These are phyloP conservation scores for Leptoclinus maculatus DNA, from an alignment of 2,797 vertebrate genomes.

Conservation along the genomic window DNA sequence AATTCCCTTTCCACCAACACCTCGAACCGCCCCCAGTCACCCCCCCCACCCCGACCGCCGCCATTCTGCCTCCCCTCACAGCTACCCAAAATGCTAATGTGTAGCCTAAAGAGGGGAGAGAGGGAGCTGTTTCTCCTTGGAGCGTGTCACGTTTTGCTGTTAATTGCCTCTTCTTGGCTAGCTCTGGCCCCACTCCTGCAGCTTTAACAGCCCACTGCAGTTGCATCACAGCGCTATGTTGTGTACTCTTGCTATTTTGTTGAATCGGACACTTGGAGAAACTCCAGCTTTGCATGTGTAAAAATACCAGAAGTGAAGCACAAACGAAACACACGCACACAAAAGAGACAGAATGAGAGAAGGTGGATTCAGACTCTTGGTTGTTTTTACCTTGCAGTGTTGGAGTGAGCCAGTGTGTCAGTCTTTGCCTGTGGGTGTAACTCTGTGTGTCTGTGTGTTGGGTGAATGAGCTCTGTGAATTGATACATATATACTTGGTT, in stretches of 20 bases:
- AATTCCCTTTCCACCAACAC: conserved; percentile 35
- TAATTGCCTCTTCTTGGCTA: conserved; percentile 71
- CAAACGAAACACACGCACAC: conserved; percentile 25
- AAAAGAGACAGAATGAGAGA: background rate
- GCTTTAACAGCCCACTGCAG: conserved; percentile 47
- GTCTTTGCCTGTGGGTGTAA: background rate
- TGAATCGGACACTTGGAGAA: conserved; percentile 20
- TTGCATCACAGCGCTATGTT: conserved; percentile 7
- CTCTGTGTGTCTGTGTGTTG: conserved; percentile 1
- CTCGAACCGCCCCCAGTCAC: too few relatives aligned
- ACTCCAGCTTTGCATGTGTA: conserved; percentile 30
- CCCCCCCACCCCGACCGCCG: background rate
- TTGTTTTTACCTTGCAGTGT: conserved; percentile 1
- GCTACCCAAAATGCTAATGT: conserved; percentile 56
- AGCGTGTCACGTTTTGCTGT: conserved; percentile 62
- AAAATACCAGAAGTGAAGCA: conserved; percentile 34
- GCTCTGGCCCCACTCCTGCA: conserved; percentile 45
- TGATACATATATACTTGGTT: background rate
- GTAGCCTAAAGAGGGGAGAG: conserved; percentile 54
- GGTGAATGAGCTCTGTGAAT: background rate
- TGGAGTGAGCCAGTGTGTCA: background rate
- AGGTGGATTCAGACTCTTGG: conserved; percentile 18
- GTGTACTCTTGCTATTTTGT: conserved; percentile 12
- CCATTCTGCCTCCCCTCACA: conserved; percentile 4
- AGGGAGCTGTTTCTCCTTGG: conserved; percentile 45